Conservation (phyloP, 2,113 vertebrate species). For the Myxocyprinus asiaticus region DNA sequence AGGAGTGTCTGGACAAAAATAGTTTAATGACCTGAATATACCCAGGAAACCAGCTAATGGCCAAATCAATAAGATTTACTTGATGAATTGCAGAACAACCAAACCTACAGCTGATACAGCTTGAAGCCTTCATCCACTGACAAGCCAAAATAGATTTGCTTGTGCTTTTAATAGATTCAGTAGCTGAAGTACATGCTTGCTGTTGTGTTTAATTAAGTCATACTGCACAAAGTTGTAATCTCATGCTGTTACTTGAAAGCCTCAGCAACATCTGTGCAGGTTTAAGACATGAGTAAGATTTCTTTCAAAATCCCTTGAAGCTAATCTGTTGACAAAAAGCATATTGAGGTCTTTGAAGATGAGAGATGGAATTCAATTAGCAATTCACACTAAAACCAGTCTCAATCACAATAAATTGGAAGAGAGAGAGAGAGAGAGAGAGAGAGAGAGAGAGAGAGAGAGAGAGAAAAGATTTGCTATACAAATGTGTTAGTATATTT, state of each 20-base stretch:
- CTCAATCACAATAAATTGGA: no score
- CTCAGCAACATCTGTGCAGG: background rate
- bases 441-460: no score
- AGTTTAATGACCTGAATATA: constrained; percentile 13
- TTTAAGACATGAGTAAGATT: constrained; percentile 6
- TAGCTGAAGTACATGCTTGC: background rate
- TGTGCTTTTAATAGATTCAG: constrained; percentile 16
- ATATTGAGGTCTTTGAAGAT: no score
- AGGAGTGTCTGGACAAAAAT: constrained; percentile 13
- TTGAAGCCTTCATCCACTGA: background rate
- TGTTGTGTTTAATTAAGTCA: constrained; percentile 1
- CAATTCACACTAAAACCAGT: no score
- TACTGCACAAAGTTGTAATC: background rate
- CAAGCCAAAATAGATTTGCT: no score
- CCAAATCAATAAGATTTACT: constrained; percentile 16
- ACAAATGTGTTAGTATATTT: no score
- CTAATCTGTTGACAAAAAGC: background rate
- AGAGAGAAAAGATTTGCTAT: no score
- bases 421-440: no score
- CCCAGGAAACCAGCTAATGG: constrained; percentile 6
- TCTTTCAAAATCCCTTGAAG: background rate
- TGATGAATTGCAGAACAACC: background rate
- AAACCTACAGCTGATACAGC: background rate
- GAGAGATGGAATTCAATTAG: no score
- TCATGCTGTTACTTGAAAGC: no score